These are phyloP conservation scores for Penaeus japonicus DNA, from an alignment of 1,140 invertebrate genomes.

Conservation along the genomic window DNA sequence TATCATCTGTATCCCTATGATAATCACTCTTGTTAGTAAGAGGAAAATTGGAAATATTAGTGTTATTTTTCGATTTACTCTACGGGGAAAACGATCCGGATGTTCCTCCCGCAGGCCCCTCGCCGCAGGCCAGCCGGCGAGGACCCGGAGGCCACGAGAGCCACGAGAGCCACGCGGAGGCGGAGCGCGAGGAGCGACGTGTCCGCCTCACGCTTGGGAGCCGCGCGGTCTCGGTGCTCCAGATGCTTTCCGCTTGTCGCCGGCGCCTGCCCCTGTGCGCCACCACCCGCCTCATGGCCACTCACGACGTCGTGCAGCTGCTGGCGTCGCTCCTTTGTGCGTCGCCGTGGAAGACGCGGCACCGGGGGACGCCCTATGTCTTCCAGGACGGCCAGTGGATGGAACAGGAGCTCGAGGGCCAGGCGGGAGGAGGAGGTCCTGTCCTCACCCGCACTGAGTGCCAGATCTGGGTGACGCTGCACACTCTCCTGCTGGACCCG, in stretches of 20 bases:
- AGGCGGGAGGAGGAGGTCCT: neutral
- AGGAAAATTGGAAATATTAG: no score
- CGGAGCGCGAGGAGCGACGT: conserved; percentile 20
- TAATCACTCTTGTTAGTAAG: no score
- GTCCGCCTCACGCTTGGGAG: conserved; percentile 20
- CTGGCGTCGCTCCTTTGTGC: conserved; percentile 23
- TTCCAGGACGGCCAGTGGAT: conserved; percentile 27
- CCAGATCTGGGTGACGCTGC: conserved; percentile 42
- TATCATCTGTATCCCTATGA: no score
- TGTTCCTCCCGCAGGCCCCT: no score
- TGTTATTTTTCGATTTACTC: no score
- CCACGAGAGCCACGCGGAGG: neutral
- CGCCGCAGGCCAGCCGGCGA: no score
- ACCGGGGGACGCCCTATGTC: neutral
- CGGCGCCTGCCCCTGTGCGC: conserved; percentile 39
- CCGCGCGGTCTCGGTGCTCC: conserved; percentile 27
- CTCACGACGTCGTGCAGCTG: conserved; percentile 50
- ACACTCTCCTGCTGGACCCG: conserved; percentile 25
- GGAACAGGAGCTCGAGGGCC: neutral
- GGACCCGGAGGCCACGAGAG: neutral
- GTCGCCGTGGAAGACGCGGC: conserved; percentile 10
- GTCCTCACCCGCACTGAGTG: conserved; percentile 31
- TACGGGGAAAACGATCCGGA: no score
- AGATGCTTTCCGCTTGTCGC: conserved; percentile 11
- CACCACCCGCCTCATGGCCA: conserved; percentile 30